Evolutionary conservation across 64 coral and sea anemone genomes (phyloP).

Genomic region (Montipora foliosa): DNA sequence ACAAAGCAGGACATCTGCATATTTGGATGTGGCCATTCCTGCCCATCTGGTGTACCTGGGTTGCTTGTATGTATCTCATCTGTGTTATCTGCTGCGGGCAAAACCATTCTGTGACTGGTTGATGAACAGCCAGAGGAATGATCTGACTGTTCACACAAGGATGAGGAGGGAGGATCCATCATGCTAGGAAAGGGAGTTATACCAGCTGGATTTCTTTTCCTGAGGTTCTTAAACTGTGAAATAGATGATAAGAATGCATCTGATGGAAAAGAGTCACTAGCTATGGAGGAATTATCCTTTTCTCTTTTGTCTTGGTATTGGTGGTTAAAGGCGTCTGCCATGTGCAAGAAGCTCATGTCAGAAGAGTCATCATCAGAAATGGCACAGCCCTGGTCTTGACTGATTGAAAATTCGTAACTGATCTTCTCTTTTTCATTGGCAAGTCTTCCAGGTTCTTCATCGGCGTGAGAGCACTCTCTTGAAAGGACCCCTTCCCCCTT

Average conservation of each 20-base stretch:
- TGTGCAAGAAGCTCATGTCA: slow-evolving; percentile 6
- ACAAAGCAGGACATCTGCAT: slow-evolving; percentile 3
- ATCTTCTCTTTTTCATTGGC: not conserved
- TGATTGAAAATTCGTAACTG: not conserved
- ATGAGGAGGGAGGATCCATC: not conserved
- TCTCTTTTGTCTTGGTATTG: slow-evolving; percentile 21
- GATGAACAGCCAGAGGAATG: not conserved
- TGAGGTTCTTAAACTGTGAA: slow-evolving; percentile 1
- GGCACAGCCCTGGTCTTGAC: not conserved
- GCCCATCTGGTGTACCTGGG: slow-evolving; percentile 5
- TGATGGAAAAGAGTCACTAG: slow-evolving; percentile 9
- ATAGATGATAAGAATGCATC: slow-evolving; percentile 30
- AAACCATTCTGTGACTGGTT: not conserved
- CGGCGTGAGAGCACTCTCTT: not conserved
- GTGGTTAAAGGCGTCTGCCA: not conserved
- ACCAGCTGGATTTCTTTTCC: not conserved
- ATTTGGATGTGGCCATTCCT: not conserved
- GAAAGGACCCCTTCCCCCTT: not conserved
- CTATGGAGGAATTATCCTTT: not conserved
- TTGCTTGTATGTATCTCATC: not conserved
- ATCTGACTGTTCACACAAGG: not conserved
- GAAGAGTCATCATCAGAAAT: slow-evolving; percentile 22
- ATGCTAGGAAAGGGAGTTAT: not conserved
- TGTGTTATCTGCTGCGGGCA: not conserved
- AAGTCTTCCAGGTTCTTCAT: not conserved